These are phyloP conservation scores for Pentalonia nigronervosa DNA, from an alignment of 1,140 invertebrate species.

Conservation along the genomic window DNA sequence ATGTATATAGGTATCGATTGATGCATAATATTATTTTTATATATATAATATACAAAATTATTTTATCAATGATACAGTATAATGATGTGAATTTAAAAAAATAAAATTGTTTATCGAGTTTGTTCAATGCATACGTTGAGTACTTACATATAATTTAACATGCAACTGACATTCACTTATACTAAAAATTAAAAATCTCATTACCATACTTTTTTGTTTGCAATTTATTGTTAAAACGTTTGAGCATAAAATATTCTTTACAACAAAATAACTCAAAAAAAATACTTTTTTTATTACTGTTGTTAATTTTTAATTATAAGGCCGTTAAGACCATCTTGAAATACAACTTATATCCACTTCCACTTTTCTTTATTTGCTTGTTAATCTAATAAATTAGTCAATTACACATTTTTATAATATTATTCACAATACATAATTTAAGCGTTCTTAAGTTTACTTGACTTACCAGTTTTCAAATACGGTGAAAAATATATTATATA, in stretches of 20 bases:
- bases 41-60: not conserved
- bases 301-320: too few relatives aligned
- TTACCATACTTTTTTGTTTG: not conserved
- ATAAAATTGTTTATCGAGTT: not conserved
- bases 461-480: not conserved
- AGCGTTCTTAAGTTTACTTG: not conserved
- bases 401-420: not conserved
- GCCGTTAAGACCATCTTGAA: too few relatives aligned
- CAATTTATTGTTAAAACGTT: not conserved
- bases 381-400: not conserved
- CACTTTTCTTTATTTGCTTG: too few relatives aligned
- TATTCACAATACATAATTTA: not conserved
- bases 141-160: too few relatives aligned
- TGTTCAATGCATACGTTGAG: not conserved
- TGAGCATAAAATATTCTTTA: not conserved
- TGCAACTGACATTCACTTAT: not conserved
- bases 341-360: too few relatives aligned
- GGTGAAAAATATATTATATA: too few relatives aligned
- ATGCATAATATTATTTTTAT: not conserved
- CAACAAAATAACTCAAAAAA: not conserved
- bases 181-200: not conserved
- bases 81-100: not conserved
- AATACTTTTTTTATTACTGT: not conserved
- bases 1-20: not conserved
- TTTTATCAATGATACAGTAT: not conserved